phyloP scores from a whole-genome alignment of 2,113 vertebrate species.

The Climacteris rufus region DNA sequence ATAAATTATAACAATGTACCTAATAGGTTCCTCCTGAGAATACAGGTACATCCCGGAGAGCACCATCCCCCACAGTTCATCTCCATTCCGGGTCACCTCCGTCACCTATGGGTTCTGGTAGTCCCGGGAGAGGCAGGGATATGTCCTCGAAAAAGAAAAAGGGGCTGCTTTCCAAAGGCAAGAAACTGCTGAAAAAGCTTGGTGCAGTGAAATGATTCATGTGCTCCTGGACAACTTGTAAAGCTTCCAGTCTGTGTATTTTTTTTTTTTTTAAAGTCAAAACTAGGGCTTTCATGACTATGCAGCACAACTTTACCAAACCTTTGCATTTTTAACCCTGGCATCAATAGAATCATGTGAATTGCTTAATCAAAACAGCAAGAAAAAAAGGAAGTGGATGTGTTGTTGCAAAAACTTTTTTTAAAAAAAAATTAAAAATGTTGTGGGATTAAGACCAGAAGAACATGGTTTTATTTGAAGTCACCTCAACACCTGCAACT shows the following conservation, averaged over 20 bases:
- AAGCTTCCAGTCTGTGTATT: conserved; percentile 61
- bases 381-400: neutral
- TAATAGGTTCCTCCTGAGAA: conserved; percentile 95
- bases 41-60: conserved; percentile 86
- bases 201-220: conserved; percentile 86
- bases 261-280: conserved; percentile 23
- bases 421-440: neutral
- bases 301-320: conserved; percentile 32
- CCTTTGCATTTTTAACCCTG: conserved; percentile 3
- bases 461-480: conserved; percentile 4
- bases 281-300: conserved; percentile 87
- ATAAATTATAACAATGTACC: conserved; percentile 77
- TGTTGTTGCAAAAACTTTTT: neutral
- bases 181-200: conserved; percentile 91
- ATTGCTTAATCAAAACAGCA: conserved; percentile 7
- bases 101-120: conserved; percentile 83
- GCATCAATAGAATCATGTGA: conserved; percentile 40
- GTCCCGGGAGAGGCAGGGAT: conserved; percentile 86
- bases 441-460: neutral
- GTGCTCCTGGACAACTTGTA: conserved; percentile 75
- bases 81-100: conserved; percentile 84
- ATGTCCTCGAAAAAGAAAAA: conserved; percentile 91
- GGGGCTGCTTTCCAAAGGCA: conserved; percentile 95
- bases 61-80: conserved; percentile 84
- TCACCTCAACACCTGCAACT: neutral